Evolutionary conservation across 2,113 vertebrate species (phyloP).

Genomic region (Otis tarda): DNA sequence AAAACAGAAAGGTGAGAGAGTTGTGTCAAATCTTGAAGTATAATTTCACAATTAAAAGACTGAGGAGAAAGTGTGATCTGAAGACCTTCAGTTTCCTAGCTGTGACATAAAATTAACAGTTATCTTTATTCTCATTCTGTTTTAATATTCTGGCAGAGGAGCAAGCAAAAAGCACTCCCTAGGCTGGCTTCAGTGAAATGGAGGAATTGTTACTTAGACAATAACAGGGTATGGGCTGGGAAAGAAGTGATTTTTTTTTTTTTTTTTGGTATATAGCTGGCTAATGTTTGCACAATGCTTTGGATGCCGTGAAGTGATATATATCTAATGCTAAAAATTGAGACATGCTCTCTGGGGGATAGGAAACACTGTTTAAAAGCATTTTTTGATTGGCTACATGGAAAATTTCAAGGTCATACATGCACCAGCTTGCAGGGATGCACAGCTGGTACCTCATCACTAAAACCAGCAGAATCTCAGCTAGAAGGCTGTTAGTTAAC

Average conservation of each 20-base stretch:
- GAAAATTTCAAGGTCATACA: not conserved
- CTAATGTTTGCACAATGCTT: not conserved
- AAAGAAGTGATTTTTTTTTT: not conserved
- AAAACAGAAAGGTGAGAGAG: conserved; percentile 28
- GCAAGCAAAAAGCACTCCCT: conserved; percentile 13
- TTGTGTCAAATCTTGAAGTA: not conserved
- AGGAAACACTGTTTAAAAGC: not conserved
- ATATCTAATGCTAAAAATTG: not conserved
- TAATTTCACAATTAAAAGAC: conserved; percentile 45
- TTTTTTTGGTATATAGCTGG: not conserved
- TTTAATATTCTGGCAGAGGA: conserved; percentile 49
- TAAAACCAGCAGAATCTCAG: not conserved
- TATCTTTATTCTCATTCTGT: conserved; percentile 28
- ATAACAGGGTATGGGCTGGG: not conserved
- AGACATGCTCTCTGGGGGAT: not conserved
- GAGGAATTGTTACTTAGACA: not conserved
- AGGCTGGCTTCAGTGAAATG: not conserved
- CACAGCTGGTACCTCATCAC: conserved; percentile 48
- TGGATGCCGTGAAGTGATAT: not conserved
- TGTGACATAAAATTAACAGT: conserved; percentile 38
- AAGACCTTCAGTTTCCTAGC: conserved; percentile 18
- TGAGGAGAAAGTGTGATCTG: conserved; percentile 13
- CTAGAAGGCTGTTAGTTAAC: not conserved
- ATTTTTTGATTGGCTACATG: not conserved
- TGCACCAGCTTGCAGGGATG: conserved; percentile 21